Evolutionary conservation across 2,797 vertebrate species (phyloP), one percentile per base, ranked within the genome.

Genomic region (Atherinosoma microstoma): DNA sequence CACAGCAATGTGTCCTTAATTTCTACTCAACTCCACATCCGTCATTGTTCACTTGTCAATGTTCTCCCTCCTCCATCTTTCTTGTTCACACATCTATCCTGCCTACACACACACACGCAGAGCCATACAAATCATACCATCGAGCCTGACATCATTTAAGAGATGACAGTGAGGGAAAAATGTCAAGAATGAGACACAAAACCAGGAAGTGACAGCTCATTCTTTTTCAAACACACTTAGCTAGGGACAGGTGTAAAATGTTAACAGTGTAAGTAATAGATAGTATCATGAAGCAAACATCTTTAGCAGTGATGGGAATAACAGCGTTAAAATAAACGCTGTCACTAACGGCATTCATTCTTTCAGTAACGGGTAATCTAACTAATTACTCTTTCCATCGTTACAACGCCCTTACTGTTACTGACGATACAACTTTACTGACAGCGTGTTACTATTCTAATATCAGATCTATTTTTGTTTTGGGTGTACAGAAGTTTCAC

Each of bases 11-110:
- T 78, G 69, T 76, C 75, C 42, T 54, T 60, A 54, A 63, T 70
- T 73, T 24, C 36, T 74, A 15, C 27, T 47, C 11, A 15, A 78
- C 70, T 73, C 67, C 75, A 68, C 77, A 70, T 75, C 53, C 53
- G 58, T 86, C 65, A 78, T 63, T 85, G 80, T 79, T 80, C 6
- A 1, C n/a, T 58, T 86, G 82, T 87, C 82, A 78, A 49, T 42
- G 66, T 15, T 71, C 42, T n/a, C 58, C 54, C 66, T 69, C 58
- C 67, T 59, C 51, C 42, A 9, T 38, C 60, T 58, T 62, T 60
- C 69, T 42, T 81, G 42, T 59, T 77, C 70, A 67, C 75, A 77
- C 71, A 65, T 73, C 45, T 22, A 73, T 70, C 24, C 60, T 66
- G 3, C 76, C 58, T 13, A 68, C 36, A 10, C 9, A 35, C 34